Percentiles rank a stretch among this genome's conserved stretches.
phyloP scores from a whole-genome alignment of 2,888 invertebrate genomes.

The Tipula confusa region DNA sequence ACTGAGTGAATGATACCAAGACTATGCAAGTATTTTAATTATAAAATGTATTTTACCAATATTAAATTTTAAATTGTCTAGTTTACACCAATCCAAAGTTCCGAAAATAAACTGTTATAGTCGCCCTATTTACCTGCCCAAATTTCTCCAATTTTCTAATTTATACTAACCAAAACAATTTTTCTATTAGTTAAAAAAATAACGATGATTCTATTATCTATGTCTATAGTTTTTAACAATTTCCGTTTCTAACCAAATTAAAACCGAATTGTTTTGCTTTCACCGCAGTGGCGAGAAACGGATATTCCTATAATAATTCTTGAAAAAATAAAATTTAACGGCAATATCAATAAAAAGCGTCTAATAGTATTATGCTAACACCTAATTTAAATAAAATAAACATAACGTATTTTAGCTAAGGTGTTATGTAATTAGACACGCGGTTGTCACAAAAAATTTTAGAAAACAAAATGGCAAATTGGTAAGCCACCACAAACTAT shows the following conservation, averaged over 20 bases:
- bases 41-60: too few species aligned
- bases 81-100: too few species aligned
- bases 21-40: too few species aligned
- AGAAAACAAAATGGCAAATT: not conserved
- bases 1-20: too few species aligned
- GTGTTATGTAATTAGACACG: not conserved
- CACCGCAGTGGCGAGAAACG: not conserved
- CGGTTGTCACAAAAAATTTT: not conserved
- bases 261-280: not conserved
- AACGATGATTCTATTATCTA: not conserved
- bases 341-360: not conserved
- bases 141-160: too few species aligned
- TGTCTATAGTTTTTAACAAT: not conserved
- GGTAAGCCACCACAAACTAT: not conserved
- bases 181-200: constrained; percentile 1
- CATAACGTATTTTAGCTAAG: not conserved
- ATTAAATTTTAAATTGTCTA: too few species aligned
- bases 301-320: not conserved
- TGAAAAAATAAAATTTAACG: not conserved
- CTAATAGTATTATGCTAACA: not conserved
- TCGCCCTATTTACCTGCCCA: too few species aligned
- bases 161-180: too few species aligned
- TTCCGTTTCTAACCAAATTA: not conserved
- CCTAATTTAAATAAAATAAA: constrained; percentile 25
- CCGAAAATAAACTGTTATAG: too few species aligned